Evolutionary conservation across 2,797 vertebrate species (phyloP).

Genomic region (Eulemur mongoz): DNA sequence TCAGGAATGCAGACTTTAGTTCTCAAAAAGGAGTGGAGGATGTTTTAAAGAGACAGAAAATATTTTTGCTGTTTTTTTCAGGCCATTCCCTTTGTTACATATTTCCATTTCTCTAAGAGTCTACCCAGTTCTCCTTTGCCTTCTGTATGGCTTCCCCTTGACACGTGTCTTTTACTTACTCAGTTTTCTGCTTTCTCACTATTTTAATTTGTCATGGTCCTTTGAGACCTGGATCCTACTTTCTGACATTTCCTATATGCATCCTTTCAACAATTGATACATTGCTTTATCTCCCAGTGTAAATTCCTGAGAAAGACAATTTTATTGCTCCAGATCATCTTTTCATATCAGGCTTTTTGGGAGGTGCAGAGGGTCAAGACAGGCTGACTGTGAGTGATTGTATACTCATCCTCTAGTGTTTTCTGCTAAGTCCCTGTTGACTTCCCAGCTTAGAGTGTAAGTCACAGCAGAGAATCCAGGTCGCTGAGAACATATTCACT

Average conservation of each 20-base stretch:
- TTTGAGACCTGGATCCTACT: background rate
- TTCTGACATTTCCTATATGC: background rate
- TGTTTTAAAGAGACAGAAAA: no score
- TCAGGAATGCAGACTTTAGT: no score
- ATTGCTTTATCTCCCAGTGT: background rate
- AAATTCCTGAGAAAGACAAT: background rate
- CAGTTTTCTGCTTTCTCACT: background rate
- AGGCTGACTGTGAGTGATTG: background rate
- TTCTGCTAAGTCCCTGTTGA: background rate
- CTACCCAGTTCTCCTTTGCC: background rate
- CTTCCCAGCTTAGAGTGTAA: conserved; percentile 10
- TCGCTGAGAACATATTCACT: conserved; percentile 28
- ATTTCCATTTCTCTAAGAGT: background rate
- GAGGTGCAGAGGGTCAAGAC: background rate
- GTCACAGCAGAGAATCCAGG: conserved; percentile 1
- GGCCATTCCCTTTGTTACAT: background rate
- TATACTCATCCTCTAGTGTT: background rate
- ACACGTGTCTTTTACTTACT: background rate
- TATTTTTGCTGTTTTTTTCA: no score
- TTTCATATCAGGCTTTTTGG: background rate
- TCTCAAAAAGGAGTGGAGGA: no score
- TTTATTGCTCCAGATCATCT: background rate
- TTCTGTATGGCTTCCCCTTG: background rate
- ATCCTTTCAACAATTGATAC: background rate
- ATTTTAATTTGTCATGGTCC: background rate